Base-by-base conservation (phyloP, 2,888 invertebrate genomes). In the Nasonia oneida region DNA sequence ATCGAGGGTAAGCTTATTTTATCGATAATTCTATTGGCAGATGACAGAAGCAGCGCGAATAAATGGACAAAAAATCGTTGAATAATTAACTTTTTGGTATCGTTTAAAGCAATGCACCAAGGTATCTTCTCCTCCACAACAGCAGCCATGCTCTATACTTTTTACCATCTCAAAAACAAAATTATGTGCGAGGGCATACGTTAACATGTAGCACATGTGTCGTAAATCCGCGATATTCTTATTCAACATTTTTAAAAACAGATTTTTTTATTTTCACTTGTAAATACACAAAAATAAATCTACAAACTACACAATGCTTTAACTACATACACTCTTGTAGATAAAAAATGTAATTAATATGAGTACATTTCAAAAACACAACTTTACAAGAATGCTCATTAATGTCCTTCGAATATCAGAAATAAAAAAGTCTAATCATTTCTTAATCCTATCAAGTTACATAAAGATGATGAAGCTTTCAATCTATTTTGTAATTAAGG, bases 61-160 rank as follows among this genome's bases (percentile, higher is more conserved):
- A 50, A 61, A 57, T 64, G 23, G 39, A 78, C 47, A 5, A 70
- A 47, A 64, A 42, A 77, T n/a, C 76, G 33, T 29, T 77, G 23
- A 70, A 23, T 78, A 37, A 74, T 81, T 76, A 33, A 15, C 10
- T 61, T 50, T 81, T 81, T 81, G 23, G 33, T 47, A 47, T n/a
- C 0, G 47, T 74, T 84, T 77, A n/a, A 78, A 80, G 64, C n/a
- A 74, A 42, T 84, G 75, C 37, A 23, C 37, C 84, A 79, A 39
- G 42, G 39, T 53, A 53, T 77, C 73, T 78, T 86, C 74, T 77
- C 57, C 23, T 81, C 71, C 81, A 74, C 18, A 70, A 86, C 78
- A 81, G 83, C 86, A 84, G 81, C 81, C 83, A 81, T n/a, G 33
- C 64, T 83, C 80, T 85, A 74, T 81, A 74, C 71, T 81, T 64